Percentiles rank a stretch among this genome's conserved stretches.
phyloP scores from a whole-genome alignment of 2,888 invertebrate species.

The Cryptocephalus primarius region DNA sequence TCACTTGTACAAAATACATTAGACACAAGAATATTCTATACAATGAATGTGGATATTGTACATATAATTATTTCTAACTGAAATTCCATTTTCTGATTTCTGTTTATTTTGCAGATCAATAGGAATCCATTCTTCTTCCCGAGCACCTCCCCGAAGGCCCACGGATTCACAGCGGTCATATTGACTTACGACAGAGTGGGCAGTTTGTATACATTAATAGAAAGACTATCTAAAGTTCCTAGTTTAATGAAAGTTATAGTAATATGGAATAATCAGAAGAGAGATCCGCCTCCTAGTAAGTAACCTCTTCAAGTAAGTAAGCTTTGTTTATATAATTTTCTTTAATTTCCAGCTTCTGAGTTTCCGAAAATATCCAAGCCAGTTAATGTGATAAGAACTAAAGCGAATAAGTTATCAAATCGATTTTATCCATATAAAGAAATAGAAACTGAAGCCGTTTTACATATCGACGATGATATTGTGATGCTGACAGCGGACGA shows the following conservation, averaged over 20 bases:
- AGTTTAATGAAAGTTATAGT: conserved; percentile 87
- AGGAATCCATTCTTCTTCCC: conserved; percentile 77
- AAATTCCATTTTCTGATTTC: too few relatives aligned
- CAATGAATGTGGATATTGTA: too few relatives aligned
- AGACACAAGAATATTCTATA: too few relatives aligned
- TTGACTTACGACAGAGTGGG: conserved; percentile 88
- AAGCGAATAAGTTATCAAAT: conserved; percentile 88
- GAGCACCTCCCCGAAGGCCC: conserved; percentile 70
- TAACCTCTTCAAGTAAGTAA: conserved; percentile 15
- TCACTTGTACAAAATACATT: too few relatives aligned
- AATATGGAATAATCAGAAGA: conserved; percentile 93
- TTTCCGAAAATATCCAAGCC: conserved; percentile 88
- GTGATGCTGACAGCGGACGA: conserved; percentile 93
- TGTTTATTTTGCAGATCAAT: conserved; percentile 40
- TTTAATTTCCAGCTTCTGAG: conserved; percentile 51
- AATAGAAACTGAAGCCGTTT: conserved; percentile 91
- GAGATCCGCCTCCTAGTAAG: conserved; percentile 78
- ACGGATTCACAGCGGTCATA: conserved; percentile 93
- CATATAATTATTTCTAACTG: too few relatives aligned
- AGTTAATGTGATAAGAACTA: conserved; percentile 80
- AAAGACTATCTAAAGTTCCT: conserved; percentile 75
- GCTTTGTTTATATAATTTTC: not conserved
- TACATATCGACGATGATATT: conserved; percentile 93
- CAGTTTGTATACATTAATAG: conserved; percentile 76
- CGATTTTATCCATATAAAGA: conserved; percentile 92